Conservation (phyloP, 2,888 invertebrate species). For the Ormyrus rosae region DNA sequence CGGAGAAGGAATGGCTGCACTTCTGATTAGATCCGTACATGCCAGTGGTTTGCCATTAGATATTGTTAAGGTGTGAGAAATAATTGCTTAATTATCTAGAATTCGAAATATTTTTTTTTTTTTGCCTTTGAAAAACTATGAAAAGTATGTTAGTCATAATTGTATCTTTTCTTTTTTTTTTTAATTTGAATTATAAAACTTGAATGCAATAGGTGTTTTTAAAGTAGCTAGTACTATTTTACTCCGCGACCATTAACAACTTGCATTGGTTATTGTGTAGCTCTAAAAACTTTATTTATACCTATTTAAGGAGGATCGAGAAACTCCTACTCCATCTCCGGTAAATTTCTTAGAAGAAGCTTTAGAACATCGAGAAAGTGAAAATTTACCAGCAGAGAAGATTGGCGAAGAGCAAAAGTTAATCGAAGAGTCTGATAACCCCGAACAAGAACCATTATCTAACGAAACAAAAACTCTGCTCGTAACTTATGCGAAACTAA, state of each 20-base stretch:
- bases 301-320: constrained; percentile 65
- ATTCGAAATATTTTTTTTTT: too few species aligned
- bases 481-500: constrained; percentile 42
- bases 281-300: constrained; percentile 1
- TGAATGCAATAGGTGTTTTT: too few species aligned
- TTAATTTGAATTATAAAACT: too few species aligned
- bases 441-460: background rate
- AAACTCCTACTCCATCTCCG: constrained; percentile 66
- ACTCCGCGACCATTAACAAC: too few species aligned
- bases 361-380: background rate
- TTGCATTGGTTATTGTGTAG: background rate
- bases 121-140: too few species aligned
- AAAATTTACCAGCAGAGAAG: background rate
- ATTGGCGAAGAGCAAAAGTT: constrained; percentile 3
- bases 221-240: background rate
- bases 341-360: constrained; percentile 63
- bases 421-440: background rate
- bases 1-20: constrained; percentile 81
- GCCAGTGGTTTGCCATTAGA: constrained; percentile 66
- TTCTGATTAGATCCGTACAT: constrained; percentile 81
- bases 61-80: constrained; percentile 61
- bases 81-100: too few species aligned
- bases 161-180: too few species aligned
- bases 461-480: constrained; percentile 23
- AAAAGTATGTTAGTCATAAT: too few species aligned